Conservation (phyloP, 2,113 vertebrate species). For the Bubo blakistoni region DNA sequence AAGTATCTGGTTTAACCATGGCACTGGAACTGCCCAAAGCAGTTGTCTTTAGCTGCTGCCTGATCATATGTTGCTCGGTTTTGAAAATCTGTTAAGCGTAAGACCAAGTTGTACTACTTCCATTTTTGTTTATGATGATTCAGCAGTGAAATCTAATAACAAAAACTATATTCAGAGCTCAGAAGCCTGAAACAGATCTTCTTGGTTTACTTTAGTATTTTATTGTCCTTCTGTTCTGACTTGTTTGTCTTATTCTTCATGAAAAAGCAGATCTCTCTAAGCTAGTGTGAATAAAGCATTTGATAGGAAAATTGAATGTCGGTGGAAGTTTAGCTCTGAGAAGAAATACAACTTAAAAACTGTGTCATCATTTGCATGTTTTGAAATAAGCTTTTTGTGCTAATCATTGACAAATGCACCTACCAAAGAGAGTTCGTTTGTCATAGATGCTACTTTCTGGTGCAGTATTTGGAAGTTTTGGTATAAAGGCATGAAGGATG, state of each 20-base stretch:
- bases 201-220: neutral
- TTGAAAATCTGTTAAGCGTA: neutral
- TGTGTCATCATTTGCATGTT: neutral
- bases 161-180: neutral
- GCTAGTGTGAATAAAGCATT: neutral
- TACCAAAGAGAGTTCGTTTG: neutral
- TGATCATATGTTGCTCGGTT: neutral
- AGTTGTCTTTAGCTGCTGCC: neutral
- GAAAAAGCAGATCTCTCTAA: neutral
- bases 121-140: neutral
- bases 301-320: neutral
- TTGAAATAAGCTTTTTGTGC: neutral
- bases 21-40: neutral
- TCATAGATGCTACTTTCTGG: neutral
- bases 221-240: neutral
- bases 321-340: neutral
- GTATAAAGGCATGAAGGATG: neutral
- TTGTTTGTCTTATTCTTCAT: neutral
- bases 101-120: neutral
- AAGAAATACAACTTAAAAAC: neutral
- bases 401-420: fast-evolving
- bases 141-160: neutral
- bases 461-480: neutral
- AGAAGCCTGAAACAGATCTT: neutral
- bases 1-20: neutral